phyloP scores from a whole-genome alignment of 2,888 invertebrate genomes.

The Philonicus albiceps region DNA sequence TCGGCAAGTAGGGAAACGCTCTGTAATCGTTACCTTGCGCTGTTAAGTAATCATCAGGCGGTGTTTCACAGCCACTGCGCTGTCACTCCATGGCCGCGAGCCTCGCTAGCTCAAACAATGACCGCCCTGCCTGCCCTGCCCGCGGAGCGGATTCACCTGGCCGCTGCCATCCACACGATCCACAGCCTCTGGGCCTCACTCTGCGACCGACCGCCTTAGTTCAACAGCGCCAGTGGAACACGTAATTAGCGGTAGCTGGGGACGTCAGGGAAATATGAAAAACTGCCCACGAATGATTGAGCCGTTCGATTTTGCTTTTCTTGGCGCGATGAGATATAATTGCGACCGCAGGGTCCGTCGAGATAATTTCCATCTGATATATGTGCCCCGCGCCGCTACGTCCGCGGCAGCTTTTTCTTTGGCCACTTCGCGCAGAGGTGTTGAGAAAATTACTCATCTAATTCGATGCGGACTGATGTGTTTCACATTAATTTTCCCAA shows the following conservation, averaged over 20 bases:
- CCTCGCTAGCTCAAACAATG: not conserved
- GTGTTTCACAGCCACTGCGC: not conserved
- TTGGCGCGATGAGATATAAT: not conserved
- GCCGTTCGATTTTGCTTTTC: slow-evolving; percentile 23
- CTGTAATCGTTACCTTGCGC: slow-evolving; percentile 18
- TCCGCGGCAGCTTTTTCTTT: not conserved
- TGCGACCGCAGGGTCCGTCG: not conserved
- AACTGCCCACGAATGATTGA: slow-evolving; percentile 30
- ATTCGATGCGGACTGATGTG: not conserved
- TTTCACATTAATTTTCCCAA: not conserved
- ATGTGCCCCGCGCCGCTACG: not conserved
- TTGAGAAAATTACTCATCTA: not conserved
- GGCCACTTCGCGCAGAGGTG: not conserved
- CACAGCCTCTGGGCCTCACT: not conserved
- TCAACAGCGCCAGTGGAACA: slow-evolving; percentile 6
- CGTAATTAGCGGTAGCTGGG: slow-evolving; percentile 18
- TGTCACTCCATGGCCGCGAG: not conserved
- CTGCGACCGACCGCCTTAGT: not conserved
- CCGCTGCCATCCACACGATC: not conserved
- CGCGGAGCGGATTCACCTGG: not conserved
- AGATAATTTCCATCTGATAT: not conserved
- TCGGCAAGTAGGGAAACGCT: not conserved
- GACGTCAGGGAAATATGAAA: slow-evolving; percentile 17
- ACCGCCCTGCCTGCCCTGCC: not conserved
- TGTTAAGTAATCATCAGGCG: slow-evolving; percentile 14